Base-by-base conservation (phyloP, 2,113 vertebrate species). In the Osmerus eperlanus region DNA sequence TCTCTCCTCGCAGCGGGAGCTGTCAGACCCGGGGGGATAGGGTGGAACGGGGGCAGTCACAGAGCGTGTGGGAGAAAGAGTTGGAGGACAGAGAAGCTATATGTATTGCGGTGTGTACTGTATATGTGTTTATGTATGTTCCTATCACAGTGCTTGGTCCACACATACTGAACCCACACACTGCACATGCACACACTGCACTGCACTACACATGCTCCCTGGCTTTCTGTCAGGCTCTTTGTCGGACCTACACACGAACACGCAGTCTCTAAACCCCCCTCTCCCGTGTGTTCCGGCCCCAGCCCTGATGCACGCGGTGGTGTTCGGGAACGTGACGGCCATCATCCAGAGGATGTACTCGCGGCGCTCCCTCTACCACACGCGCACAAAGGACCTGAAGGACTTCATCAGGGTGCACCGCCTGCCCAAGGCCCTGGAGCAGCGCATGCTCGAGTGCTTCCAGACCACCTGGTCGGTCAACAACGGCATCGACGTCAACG, bases 261-360 rank as follows among this genome's bases (percentile, higher is more conserved):
- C 55, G 4, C 21, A 15, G 3, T 51, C 5, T 23, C 19, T 36
- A 5, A 28, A 16, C 36, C 18, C 16, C 4, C 47, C 15, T 19
- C 3, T 11, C 23, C 32, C 65, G 23, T 21, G 19, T 21, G 61
- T 11, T 65, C 47, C 52, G 29, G 29, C 73, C 65, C n/a, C 76
- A 98, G 96, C 96, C 23, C 86, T 98, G 91, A 98, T 98, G 96
- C 96, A 98, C 0, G 96, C 96, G 14, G 89, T 97, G 89, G 96
- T 98, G 80, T 98, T 98, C 70, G 96, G 96, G 36, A 97, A 98
- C 0, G 95, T 98, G 87, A 98, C 96, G 0, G 96, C 96, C 15
- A 98, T 98, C 85, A 98, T 98, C 83, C 96, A 98, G 84, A 92
- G 96, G 84, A 95, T 98, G 96, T 98, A 97, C 84, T 97, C 95